Conservation (phyloP, 1,140 invertebrate species). For the Popillia japonica region DNA sequence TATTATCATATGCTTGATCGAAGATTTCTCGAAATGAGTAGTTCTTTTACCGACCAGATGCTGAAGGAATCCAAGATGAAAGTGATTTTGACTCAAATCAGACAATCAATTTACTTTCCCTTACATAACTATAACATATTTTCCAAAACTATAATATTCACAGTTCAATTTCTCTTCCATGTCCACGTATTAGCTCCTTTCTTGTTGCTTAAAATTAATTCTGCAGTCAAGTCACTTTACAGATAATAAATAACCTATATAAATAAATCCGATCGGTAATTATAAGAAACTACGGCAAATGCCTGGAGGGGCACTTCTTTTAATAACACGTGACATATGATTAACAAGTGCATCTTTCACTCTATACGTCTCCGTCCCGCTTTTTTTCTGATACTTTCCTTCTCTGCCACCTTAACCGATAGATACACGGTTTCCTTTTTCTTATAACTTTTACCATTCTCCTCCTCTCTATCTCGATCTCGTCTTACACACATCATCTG, state of each 20-base stretch:
- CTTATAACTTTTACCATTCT: not conserved
- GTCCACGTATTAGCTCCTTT: not conserved
- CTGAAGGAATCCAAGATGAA: too few species aligned
- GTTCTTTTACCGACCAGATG: too few species aligned
- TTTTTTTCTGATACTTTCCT: conserved; percentile 36
- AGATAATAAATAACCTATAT: conserved; percentile 37
- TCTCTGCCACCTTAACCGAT: not conserved
- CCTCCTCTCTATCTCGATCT: conserved; percentile 16
- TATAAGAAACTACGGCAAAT: conserved; percentile 44
- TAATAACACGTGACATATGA: conserved; percentile 55
- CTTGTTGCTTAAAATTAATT: conserved; percentile 3
- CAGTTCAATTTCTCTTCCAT: too few species aligned
- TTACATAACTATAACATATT: too few species aligned
- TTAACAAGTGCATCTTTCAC: conserved; percentile 51
- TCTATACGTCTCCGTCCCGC: conserved; percentile 36
- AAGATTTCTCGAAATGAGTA: too few species aligned
- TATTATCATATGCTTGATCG: too few species aligned
- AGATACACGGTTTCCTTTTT: not conserved
- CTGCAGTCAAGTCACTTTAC: conserved; percentile 14
- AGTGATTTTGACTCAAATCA: too few species aligned
- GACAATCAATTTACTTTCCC: too few species aligned
- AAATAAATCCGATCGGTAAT: conserved; percentile 49
- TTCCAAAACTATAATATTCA: too few species aligned
- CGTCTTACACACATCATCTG: conserved; percentile 32
- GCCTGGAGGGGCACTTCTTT: conserved; percentile 49